Evolutionary conservation across 2,888 invertebrate species (phyloP).

Genomic region (Eilema caniola): DNA sequence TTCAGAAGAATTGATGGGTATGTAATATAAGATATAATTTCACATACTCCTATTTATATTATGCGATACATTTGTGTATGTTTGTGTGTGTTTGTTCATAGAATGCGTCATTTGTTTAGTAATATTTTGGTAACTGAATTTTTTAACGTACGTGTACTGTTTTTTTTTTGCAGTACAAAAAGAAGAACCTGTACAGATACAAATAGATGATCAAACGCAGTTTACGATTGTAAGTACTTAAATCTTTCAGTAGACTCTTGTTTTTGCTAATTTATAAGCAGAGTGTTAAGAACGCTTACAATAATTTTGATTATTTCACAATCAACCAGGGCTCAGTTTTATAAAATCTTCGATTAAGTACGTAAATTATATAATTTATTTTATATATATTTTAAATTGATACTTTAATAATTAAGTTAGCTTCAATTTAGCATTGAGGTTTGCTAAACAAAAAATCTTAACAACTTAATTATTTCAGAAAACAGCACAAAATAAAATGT

Average conservation of each 20-base stretch:
- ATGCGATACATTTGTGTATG: background rate
- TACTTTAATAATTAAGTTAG: background rate
- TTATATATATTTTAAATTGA: no score
- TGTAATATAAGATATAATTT: constrained; percentile 16
- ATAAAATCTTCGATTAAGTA: no score
- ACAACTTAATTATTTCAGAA: constrained; percentile 61
- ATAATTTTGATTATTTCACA: no score
- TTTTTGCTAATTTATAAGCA: no score
- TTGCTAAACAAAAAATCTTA: background rate
- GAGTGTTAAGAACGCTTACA: no score
- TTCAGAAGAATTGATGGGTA: constrained; percentile 65
- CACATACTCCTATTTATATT: background rate
- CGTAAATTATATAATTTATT: no score
- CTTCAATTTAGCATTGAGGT: no score
- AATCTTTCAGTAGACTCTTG: constrained; percentile 3
- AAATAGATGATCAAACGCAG: constrained; percentile 80
- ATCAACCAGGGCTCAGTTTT: no score
- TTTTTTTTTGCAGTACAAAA: constrained; percentile 65
- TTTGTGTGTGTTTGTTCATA: background rate
- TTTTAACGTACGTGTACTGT: background rate
- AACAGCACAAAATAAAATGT: constrained; percentile 90
- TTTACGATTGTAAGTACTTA: constrained; percentile 75
- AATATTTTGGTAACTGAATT: background rate
- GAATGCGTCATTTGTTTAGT: background rate
- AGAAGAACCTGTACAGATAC: constrained; percentile 80